Percentiles rank a stretch among this genome's conserved stretches.
Evolutionary conservation across 2,888 invertebrate species (phyloP).

Genomic region (Macaria liturata): DNA sequence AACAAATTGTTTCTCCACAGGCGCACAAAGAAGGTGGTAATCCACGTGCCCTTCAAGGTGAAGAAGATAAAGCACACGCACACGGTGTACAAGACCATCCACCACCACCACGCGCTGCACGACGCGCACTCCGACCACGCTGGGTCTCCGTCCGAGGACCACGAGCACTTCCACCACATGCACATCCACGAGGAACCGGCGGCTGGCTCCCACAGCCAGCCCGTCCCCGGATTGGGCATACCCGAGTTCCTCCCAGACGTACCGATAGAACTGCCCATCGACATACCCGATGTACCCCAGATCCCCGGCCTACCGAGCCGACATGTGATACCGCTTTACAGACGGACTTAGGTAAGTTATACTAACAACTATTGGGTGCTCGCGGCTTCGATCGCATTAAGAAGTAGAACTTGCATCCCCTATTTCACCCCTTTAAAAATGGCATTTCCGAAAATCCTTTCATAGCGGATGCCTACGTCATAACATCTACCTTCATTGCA

Average conservation of each 20-base stretch:
- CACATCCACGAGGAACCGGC: conserved; percentile 62
- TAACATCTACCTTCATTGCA: no score
- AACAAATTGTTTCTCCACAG: conserved; percentile 43
- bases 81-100: conserved; percentile 87
- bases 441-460: no score
- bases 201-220: conserved; percentile 61
- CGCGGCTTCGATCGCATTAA: no score
- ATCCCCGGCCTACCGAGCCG: conserved; percentile 49
- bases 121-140: conserved; percentile 55
- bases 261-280: conserved; percentile 52
- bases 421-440: no score
- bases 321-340: conserved; percentile 59
- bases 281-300: conserved; percentile 52
- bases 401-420: no score
- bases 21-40: conserved; percentile 86
- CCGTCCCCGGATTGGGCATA: conserved; percentile 63
- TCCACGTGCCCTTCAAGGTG: conserved; percentile 86
- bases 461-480: no score
- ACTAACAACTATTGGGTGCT: background rate
- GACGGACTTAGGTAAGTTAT: conserved; percentile 48
- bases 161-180: conserved; percentile 79
- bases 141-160: conserved; percentile 61
- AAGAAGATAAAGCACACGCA: conserved; percentile 88
- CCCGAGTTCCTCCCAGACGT: conserved; percentile 74
- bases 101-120: conserved; percentile 77